These are phyloP conservation scores for Diceros bicornis DNA, from an alignment of 2,797 vertebrate genomes.

Conservation along the genomic window DNA sequence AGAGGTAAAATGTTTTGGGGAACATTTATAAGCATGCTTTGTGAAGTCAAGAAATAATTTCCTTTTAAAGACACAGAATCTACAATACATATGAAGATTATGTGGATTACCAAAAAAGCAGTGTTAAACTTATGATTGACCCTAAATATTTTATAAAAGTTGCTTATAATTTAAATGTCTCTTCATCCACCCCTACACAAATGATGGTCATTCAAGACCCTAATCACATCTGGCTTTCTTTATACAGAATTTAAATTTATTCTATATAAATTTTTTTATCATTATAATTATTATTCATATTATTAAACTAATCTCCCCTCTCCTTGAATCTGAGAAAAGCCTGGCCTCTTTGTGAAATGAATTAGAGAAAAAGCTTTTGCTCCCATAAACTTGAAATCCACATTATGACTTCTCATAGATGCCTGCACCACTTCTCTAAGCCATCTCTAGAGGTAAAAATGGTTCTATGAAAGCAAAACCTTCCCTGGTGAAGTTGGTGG, in stretches of 20 bases:
- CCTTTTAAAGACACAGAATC: constrained; percentile 37
- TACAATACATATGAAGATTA: not conserved
- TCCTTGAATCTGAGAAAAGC: constrained; percentile 17
- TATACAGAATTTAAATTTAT: not conserved
- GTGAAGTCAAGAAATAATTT: constrained; percentile 15
- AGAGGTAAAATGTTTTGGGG: not conserved
- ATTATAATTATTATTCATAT: not conserved
- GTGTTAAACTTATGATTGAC: not conserved
- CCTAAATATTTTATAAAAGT: constrained; percentile 42
- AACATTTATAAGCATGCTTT: constrained; percentile 31
- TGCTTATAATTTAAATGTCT: not conserved
- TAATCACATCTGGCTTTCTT: constrained; percentile 8
- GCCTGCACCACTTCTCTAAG: not conserved
- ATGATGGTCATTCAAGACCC: not conserved
- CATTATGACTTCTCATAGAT: not conserved
- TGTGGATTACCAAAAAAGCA: not conserved
- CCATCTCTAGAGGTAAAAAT: not conserved
- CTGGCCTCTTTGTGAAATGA: constrained; percentile 2
- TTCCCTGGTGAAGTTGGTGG: not conserved
- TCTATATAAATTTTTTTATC: not conserved
- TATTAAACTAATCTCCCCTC: not conserved
- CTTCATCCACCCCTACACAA: not conserved
- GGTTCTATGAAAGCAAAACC: not conserved
- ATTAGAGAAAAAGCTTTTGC: not conserved
- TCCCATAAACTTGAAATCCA: not conserved